Evolutionary conservation across 2,888 invertebrate genomes (phyloP).

Genomic region (Eupithecia dodoneata): DNA sequence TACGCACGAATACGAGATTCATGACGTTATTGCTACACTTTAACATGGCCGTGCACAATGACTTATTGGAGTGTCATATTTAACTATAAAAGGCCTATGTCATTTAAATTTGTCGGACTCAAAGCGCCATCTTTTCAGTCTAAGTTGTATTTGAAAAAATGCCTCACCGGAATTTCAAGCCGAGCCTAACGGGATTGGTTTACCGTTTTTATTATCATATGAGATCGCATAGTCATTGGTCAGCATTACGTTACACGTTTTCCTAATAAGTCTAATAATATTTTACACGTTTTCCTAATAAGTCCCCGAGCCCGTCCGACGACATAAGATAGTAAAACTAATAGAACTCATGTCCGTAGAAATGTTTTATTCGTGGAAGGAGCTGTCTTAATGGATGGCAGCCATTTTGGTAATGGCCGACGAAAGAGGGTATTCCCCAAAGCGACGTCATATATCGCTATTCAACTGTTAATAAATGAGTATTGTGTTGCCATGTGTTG

Average conservation of each 20-base stretch:
- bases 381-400: slow-evolving; percentile 27
- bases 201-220: neutral
- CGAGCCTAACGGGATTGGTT: neutral
- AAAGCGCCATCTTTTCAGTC: too few species aligned
- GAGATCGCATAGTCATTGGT: neutral
- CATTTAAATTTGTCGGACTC: too few species aligned
- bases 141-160: neutral
- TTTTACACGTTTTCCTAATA: neutral
- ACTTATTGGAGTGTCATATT: too few species aligned
- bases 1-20: too few species aligned
- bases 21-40: too few species aligned
- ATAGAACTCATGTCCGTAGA: slow-evolving; percentile 10
- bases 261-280: neutral
- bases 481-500: neutral
- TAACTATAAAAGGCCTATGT: too few species aligned
- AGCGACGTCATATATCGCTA: slow-evolving; percentile 25
- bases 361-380: slow-evolving; percentile 26
- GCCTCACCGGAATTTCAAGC: neutral
- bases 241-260: neutral
- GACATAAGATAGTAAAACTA: slow-evolving; percentile 18
- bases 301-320: neutral
- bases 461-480: slow-evolving; percentile 26
- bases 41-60: too few species aligned
- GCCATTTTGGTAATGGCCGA: slow-evolving; percentile 22
- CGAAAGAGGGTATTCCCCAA: slow-evolving; percentile 23